These are phyloP conservation scores for Pocillopora damicornis DNA, from an alignment of 64 coral and sea anemone genomes.

Conservation along the genomic window DNA sequence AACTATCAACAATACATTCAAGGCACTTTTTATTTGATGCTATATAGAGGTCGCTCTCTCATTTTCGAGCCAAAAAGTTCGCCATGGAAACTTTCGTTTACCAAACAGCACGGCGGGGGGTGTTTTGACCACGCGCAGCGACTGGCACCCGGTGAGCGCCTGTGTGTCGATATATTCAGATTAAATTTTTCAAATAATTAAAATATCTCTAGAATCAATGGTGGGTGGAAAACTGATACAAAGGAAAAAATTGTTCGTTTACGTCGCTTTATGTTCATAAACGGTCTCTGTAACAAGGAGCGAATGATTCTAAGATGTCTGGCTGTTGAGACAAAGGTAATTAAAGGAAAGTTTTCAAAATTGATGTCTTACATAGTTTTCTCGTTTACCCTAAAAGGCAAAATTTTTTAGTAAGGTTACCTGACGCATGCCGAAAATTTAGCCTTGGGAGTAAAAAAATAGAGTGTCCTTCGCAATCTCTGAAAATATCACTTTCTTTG, in stretches of 20 bases:
- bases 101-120: background rate
- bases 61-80: background rate
- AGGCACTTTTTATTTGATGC: background rate
- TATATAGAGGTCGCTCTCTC: background rate
- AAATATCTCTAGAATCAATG: background rate
- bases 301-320: too few species aligned
- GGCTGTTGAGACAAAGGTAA: too few species aligned
- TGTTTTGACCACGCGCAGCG: background rate
- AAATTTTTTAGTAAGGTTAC: too few species aligned
- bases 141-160: background rate
- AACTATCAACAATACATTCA: too few species aligned
- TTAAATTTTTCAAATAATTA: constrained; percentile 19
- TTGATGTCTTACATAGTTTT: too few species aligned
- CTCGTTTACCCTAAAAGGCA: too few species aligned
- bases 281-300: background rate
- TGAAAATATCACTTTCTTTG: too few species aligned
- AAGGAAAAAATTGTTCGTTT: background rate
- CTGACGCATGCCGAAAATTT: too few species aligned
- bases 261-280: background rate
- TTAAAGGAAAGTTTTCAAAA: too few species aligned
- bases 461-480: too few species aligned
- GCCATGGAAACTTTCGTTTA: constrained; percentile 6
- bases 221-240: background rate
- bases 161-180: background rate
- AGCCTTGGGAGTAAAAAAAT: too few species aligned